Evolutionary conservation across 2,113 vertebrate species (phyloP), one percentile per base, ranked within the genome.

Genomic region (Paradisaea rubra): DNA sequence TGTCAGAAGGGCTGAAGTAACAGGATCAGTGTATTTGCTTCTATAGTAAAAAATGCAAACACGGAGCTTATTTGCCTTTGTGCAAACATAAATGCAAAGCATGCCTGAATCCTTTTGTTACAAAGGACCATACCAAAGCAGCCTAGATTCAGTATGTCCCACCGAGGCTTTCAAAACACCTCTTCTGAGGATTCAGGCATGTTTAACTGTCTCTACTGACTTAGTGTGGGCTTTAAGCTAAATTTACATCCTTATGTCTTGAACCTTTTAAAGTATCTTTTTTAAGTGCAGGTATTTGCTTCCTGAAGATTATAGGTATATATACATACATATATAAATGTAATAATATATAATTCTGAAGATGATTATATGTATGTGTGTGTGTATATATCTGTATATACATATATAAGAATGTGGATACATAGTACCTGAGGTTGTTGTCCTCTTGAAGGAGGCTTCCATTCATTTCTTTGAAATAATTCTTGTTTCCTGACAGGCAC

Each of bases 371-470:
- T 17, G 7, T 65, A 6, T 65, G 2, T 18, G 16, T 24, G 24
- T 81, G 11, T 23, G 7, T 37, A 7, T 52, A 2, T 33, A 18
- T 31, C 72, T 15, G 19, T 18, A 31, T 13, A 10, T 39, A 3
- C 56, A 4, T 41, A 10, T 31, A 45, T 1, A 1, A 79, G 41
- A 94, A 57, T 12, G 27, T 16, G 8, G 35, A 88, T 71, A 20
- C 22, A 65, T 35, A 39, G 20, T 96, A 97, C 96, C 96, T 95
- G 91, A 78, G 97, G 96, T 11, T 91, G 91, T 37, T 73, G 93
- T 50, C 22, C 22, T 77, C 84, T 94, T 66, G 95, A 91, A 47
- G 97, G 96, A 31, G 78, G 91, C 69, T 97, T 98, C 98, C 97
- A 96, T 66, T 96, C 96, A 37, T 95, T 93, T 81, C 71, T 94